Percentiles rank a stretch among this genome's conserved stretches.
These are phyloP conservation scores for Ctenodactylus gundi DNA, from an alignment of 2,113 vertebrate genomes.

Conservation along the genomic window DNA sequence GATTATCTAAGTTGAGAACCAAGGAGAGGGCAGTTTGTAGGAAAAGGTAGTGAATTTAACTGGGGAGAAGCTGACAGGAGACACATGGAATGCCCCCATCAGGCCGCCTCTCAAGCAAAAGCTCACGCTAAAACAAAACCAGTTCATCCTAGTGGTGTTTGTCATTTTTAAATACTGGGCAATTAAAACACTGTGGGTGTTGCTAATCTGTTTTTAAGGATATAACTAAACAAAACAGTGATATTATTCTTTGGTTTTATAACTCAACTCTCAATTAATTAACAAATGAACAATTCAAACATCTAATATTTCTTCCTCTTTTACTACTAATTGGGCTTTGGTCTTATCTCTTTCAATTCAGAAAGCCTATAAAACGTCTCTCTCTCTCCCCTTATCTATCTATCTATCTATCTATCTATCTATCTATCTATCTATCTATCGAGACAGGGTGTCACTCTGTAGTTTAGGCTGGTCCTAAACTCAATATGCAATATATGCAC, in stretches of 20 bases:
- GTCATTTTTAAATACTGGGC: not conserved
- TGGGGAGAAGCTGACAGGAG: not conserved
- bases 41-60: not conserved
- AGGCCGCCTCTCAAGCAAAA: not conserved
- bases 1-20: not conserved
- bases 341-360: not conserved
- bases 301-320: not conserved
- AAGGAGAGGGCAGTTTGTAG: not conserved
- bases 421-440: too few relatives aligned
- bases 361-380: not conserved
- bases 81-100: not conserved
- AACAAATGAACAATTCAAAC: slow-evolving; percentile 7
- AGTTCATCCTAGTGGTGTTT: fast-evolving
- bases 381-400: not conserved
- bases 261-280: not conserved
- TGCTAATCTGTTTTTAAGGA: not conserved
- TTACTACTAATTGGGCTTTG: not conserved
- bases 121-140: not conserved
- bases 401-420: too few relatives aligned
- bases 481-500: too few relatives aligned
- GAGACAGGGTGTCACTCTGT: too few relatives aligned
- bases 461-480: too few relatives aligned
- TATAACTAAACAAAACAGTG: not conserved
- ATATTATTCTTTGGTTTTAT: not conserved
- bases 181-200: not conserved